Base-by-base conservation (phyloP, 2,888 invertebrate species). In the Melieria picta region DNA sequence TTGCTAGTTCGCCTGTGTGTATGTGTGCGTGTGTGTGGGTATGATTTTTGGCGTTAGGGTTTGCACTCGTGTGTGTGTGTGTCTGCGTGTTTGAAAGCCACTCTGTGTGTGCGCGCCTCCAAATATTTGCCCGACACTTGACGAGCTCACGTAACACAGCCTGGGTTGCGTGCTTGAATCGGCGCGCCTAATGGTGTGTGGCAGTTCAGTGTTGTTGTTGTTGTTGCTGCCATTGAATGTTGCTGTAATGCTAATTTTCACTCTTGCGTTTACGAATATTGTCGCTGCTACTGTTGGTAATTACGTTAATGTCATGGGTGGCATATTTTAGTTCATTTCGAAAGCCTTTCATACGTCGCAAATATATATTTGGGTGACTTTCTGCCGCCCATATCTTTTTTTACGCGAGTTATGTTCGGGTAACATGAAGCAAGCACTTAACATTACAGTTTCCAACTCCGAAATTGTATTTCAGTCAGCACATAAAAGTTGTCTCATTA, bases 11-110 rank as follows among this genome's bases (percentile, higher is more conserved):
- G 3, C 43, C 13, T 30, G 57, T n/a, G 9, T 45, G 45, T 16
- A 45, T 48, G 57, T 66, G 43, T 68, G 13, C 58, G 13, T 56
- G 63, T 65, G 66, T 71, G 69, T 69, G 69, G 60, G 71, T 60
- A 65, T 70, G 52, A 68, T 62, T 67, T 72, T 69, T 7, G 46
- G 57, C 56, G 46, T 47, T 30, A 56, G 56, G 43, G 56, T 9
- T 13, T 68, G 16, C 58, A 42, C 46, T 11, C 5, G 42, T 64
- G 52, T 65, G 63, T 69, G 5, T 58, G 57, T 57, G 52, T 52
- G 60, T 46, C 16, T 16, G 13, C 52, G 16, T 61, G 48, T 16
- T 30, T 68, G 52, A 43, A 30, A 46, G 30, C 65, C 13, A 50
- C 9, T n/a, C 52, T 42, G 43, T 57, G 46, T 73, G 56, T 60